A percentile compares a stretch with the other conserved stretches of the same genome.
These are phyloP conservation scores for Glyptemys insculpta DNA, from an alignment of 2,797 vertebrate species.

Conservation along the genomic window DNA sequence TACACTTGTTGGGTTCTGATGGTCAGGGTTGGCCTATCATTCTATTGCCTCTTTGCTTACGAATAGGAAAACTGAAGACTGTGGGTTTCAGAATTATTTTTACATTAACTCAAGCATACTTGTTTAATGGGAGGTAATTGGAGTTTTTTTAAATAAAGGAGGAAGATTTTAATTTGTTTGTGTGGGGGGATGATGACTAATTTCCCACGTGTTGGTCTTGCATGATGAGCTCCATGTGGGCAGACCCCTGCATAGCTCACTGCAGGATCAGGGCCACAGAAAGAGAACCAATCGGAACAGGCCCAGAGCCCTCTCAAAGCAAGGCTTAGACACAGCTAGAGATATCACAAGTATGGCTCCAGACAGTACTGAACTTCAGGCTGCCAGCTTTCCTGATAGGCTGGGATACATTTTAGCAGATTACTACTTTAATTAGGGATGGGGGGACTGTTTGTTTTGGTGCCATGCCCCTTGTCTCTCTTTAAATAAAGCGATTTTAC, in stretches of 20 bases:
- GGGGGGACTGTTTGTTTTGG: background rate
- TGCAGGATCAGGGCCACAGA: background rate
- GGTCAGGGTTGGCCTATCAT: background rate
- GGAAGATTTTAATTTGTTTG: background rate
- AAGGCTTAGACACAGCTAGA: background rate
- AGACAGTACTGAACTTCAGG: background rate
- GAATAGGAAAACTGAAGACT: background rate
- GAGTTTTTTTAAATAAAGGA: background rate
- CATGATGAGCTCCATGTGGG: background rate
- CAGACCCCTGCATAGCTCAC: background rate
- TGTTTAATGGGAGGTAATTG: background rate
- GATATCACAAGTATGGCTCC: background rate
- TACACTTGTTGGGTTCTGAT: background rate
- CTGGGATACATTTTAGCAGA: background rate
- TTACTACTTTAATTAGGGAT: background rate
- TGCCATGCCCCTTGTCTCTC: background rate
- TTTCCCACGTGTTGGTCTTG: background rate
- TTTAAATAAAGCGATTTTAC: background rate
- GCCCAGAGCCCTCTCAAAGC: background rate
- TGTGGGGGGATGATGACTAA: background rate
- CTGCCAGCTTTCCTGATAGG: background rate
- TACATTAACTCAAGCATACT: background rate
- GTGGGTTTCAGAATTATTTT: background rate
- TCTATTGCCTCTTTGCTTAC: background rate
- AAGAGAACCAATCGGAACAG: background rate